Evolutionary conservation across 1,140 invertebrate genomes (phyloP).

Genomic region (Zaprionus davidi): DNA sequence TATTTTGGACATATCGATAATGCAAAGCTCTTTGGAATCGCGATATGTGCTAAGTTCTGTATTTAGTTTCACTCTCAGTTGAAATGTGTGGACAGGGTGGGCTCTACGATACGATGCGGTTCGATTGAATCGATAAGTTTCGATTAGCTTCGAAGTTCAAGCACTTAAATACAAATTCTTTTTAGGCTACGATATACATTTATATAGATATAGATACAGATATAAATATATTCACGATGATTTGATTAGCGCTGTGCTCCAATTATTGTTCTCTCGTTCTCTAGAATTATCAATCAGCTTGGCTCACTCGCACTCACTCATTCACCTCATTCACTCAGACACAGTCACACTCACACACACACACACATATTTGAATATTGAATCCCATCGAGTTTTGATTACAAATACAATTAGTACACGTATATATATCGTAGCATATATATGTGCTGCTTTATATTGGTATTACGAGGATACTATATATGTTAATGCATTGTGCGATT

Average conservation of each 20-base stretch:
- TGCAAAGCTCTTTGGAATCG: conserved; percentile 49
- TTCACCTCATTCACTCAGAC: neutral
- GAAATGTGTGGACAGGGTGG: conserved; percentile 12
- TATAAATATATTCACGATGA: conserved; percentile 43
- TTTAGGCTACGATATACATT: conserved; percentile 13
- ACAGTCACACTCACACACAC: neutral
- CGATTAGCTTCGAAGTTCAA: conserved; percentile 1
- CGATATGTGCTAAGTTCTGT: conserved; percentile 41
- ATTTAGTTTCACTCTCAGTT: conserved; percentile 10
- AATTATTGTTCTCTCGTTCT: conserved; percentile 78
- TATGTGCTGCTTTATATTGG: conserved; percentile 4
- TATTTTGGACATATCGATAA: conserved; percentile 42
- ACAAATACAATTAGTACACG: conserved; percentile 28
- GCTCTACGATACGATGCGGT: neutral
- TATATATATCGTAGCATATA: conserved; percentile 5
- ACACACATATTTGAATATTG: conserved; percentile 47
- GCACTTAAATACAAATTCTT: conserved; percentile 4
- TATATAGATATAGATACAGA: conserved; percentile 14
- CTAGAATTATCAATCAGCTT: conserved; percentile 77
- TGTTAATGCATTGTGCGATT: conserved; percentile 39
- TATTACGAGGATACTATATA: conserved; percentile 34
- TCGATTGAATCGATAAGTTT: neutral
- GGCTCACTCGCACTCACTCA: conserved; percentile 31
- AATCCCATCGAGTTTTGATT: conserved; percentile 52
- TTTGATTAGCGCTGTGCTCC: conserved; percentile 77